Base-by-base conservation (phyloP, 1,140 invertebrate genomes). In the Neodiprion fabricii region DNA sequence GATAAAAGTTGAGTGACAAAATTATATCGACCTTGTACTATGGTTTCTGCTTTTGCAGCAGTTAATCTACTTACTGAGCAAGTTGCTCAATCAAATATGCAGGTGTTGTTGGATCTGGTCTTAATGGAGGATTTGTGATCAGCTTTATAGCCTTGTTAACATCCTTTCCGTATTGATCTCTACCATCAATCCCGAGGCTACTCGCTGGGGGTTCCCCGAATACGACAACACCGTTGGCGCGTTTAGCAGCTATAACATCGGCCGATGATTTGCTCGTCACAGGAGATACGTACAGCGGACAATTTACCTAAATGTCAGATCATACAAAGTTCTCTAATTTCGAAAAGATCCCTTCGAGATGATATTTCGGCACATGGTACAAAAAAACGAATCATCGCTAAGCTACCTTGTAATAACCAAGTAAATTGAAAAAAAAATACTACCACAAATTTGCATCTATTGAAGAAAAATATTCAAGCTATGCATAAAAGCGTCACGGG, bases 131-230 rank as follows among this genome's bases (percentile, higher is more conserved):
- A 79, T 91, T 92, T 84, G 95, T 92, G 66, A 96, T 90, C 75
- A 83, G 80, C 72, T 75, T 77, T 67, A 82, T 77, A 47, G 83
- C 86, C 77, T 80, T 86, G 72, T 83, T 81, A 65, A 84, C 75
- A 76, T 87, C 80, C 83, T 84, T 86, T 61, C 85, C 84, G 71
- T 85, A 88, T 75, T 87, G 86, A 72, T 88, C 82, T 77, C 83
- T 82, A 88, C 94, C 92, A 91, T 90, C 89, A 89, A 89, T 86
- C 76, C 88, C 92, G 77, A 97, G 84, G 79, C 92, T 90, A 79
- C 95, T 93, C 70, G 93, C 95, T 71, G 95, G 89, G 7, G 94
- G 91, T 85, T 97, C 96, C 23, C 96, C 96, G 88, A 93, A 96
- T 40, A 97, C 91, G 50, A 92, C 83, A 14, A 73, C 75, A 72